These are phyloP conservation scores for Microchirus variegatus DNA, from an alignment of 2,797 vertebrate genomes.

Conservation along the genomic window DNA sequence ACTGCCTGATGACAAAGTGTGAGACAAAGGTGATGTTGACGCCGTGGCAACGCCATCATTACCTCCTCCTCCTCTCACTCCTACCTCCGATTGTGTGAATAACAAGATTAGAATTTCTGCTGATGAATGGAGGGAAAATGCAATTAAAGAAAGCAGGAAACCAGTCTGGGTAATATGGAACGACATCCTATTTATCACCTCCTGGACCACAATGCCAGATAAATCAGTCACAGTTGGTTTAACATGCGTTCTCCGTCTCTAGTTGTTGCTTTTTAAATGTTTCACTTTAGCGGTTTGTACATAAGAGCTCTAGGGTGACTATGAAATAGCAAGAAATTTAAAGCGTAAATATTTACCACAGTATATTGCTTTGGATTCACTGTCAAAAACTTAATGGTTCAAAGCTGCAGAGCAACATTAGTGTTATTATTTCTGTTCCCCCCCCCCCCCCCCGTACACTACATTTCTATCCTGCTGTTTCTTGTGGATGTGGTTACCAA, in stretches of 20 bases:
- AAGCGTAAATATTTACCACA: not conserved
- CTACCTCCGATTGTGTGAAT: slow-evolving; percentile 63
- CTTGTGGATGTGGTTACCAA: slow-evolving; percentile 80
- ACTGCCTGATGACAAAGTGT: slow-evolving; percentile 61
- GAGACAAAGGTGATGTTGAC: slow-evolving; percentile 68
- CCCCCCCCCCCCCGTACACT: slow-evolving; percentile 52
- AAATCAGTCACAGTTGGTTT: slow-evolving; percentile 45
- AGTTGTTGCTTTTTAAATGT: slow-evolving; percentile 18
- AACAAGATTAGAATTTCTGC: slow-evolving; percentile 61
- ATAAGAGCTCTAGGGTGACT: not conserved
- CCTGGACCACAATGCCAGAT: slow-evolving; percentile 13
- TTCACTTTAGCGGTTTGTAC: slow-evolving; percentile 4
- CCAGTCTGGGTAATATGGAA: slow-evolving; percentile 47
- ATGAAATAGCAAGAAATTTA: not conserved
- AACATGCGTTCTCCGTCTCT: slow-evolving; percentile 29
- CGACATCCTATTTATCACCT: slow-evolving; percentile 53
- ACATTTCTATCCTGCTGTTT: slow-evolving; percentile 56
- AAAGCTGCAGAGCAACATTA: slow-evolving; percentile 1
- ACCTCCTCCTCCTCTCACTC: slow-evolving; percentile 54
- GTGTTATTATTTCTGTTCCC: slow-evolving; percentile 35
- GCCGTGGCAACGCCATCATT: slow-evolving; percentile 59
- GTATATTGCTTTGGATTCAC: not conserved
- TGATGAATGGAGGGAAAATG: slow-evolving; percentile 66
- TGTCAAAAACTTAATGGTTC: not conserved
- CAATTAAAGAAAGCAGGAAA: slow-evolving; percentile 63